Evolutionary conservation across 2,888 invertebrate genomes (phyloP), one percentile per base, ranked within the genome.

Genomic region (Dromius quadrimaculatus): DNA sequence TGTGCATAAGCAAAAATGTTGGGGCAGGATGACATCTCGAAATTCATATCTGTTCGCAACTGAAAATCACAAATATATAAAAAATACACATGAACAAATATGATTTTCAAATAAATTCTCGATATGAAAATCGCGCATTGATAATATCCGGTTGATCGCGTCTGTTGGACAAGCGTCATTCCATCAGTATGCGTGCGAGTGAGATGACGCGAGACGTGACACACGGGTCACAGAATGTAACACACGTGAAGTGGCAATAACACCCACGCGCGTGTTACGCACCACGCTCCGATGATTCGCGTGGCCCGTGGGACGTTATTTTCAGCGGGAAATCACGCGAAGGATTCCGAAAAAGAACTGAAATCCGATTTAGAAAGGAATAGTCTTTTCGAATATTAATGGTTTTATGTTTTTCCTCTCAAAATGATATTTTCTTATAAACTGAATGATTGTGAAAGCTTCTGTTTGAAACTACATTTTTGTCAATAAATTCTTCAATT

Each of bases 211-310:
- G 22, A n/a, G 3, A 13, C 8, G 65, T 20, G 45, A 43, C 47
- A n/a, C n/a, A 65, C 65, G 47, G 65, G 65, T 65, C 65, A 65
- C 65, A 65, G 32, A 13, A 38, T 19, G 50, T 41, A 45, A 34
- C 45, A 45, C 50, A 65, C 65, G 65, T 65, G 65, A 65, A 65
- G 50, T 50, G 50, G 47, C 65, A 65, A 65, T 65, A 65, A 65
- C 65, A 36, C 65, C 65, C 34, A 65, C 65, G 65, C 65, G 36
- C 65, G 47, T 45, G 65, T 65, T 50, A 43, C 65, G n/a, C 15
- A 8, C 15, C 22, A 65, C 65, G 36, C 65, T 19, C 34, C 45
- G 19, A 36, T 36, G 59, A 15, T 6, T 11, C 38, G 20, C 23
- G 34, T 36, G 38, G 13, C 36, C 17, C 61, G n/a, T 11, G 19